Percentiles rank a stretch among this genome's conserved stretches.
phyloP scores from a whole-genome alignment of 2,888 invertebrate genomes.

The Mesorhabditis belari region DNA sequence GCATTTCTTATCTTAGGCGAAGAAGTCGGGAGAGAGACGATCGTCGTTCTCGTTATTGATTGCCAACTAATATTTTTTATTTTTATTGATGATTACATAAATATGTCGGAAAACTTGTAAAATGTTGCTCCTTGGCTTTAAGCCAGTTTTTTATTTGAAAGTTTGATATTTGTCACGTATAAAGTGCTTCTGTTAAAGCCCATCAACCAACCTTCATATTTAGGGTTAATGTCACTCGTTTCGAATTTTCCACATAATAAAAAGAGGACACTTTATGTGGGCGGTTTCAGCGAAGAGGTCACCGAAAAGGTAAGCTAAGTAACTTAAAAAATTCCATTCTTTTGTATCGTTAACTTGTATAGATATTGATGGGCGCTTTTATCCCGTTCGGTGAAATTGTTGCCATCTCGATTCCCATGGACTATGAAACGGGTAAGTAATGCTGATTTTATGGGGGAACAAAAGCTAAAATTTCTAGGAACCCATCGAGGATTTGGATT shows the following conservation, averaged over 20 bases:
- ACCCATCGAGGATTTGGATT: conserved; percentile 70
- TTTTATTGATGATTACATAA: neutral
- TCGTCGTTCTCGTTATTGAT: conserved; percentile 1
- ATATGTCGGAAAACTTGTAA: neutral
- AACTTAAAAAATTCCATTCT: conserved; percentile 55
- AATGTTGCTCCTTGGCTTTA: neutral
- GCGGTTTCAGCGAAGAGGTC: conserved; percentile 71
- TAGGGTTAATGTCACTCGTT: conserved; percentile 9
- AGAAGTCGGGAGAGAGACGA: conserved; percentile 13
- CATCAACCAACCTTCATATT: neutral
- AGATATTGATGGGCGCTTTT: conserved; percentile 78
- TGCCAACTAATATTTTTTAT: neutral
- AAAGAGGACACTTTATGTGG: conserved; percentile 54
- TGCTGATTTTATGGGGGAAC: conserved; percentile 4
- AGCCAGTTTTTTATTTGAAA: too few relatives aligned
- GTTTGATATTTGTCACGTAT: too few relatives aligned
- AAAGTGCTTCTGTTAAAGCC: too few relatives aligned
- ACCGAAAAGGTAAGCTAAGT: conserved; percentile 69
- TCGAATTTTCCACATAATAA: conserved; percentile 52
- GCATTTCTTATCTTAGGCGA: conserved; percentile 13
- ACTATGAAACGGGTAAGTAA: conserved; percentile 71
- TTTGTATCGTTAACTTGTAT: neutral
- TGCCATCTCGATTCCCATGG: conserved; percentile 94
- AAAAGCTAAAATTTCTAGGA: conserved; percentile 1
- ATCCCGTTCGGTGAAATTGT: conserved; percentile 96